These are phyloP conservation scores for Microcebus murinus DNA, from an alignment of 2,113 vertebrate species.

Conservation along the genomic window DNA sequence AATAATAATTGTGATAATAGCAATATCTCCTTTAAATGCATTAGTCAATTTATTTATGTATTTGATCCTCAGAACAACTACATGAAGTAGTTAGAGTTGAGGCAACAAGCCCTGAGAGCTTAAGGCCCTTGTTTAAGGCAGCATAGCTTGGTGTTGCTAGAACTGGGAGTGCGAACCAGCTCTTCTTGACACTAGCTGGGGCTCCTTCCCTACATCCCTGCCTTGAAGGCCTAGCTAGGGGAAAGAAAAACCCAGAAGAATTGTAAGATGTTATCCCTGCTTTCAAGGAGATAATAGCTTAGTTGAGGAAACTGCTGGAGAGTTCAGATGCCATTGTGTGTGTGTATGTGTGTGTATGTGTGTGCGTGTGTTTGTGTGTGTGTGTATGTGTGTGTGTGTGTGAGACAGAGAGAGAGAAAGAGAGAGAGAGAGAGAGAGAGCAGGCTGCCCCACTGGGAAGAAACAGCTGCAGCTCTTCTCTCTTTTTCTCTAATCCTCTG, in stretches of 20 bases:
- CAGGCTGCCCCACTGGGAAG: not conserved
- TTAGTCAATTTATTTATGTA: not conserved
- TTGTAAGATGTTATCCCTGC: not conserved
- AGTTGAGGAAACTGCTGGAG: too few relatives aligned
- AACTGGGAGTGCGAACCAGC: not conserved
- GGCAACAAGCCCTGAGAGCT: not conserved
- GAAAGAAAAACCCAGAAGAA: not conserved
- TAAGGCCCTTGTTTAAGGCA: not conserved
- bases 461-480: not conserved
- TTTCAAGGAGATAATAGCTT: not conserved
- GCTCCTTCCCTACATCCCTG: too few relatives aligned
- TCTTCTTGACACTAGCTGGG: not conserved
- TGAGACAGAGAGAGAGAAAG: too few relatives aligned
- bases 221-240: not conserved
- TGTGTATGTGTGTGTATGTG: fast-evolving
- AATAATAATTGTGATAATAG: not conserved
- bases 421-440: not conserved
- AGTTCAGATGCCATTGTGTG: not conserved
- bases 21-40: not conserved
- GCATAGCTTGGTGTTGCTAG: fast-evolving
- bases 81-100: not conserved
- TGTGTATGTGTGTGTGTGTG: not conserved
- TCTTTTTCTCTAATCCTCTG: not conserved
- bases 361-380: not conserved
- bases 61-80: not conserved